Evolutionary conservation across 2,113 vertebrate genomes (phyloP).

Genomic region (Chlorodrepanis virens): DNA sequence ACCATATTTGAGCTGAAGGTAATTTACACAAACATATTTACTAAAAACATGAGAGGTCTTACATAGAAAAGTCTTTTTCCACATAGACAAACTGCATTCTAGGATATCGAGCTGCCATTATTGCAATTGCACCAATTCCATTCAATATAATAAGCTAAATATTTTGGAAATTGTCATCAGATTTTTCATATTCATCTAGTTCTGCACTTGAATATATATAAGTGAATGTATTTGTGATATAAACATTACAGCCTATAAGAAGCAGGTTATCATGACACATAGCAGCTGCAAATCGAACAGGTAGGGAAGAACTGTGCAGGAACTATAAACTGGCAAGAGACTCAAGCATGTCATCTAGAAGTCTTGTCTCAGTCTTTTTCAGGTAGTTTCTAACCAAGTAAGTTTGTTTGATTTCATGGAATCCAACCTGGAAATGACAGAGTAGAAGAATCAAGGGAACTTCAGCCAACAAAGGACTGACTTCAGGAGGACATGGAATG

Average conservation of each 20-base stretch:
- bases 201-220: neutral
- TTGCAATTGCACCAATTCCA: neutral
- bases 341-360: neutral
- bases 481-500: accelerated
- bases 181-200: neutral
- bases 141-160: neutral
- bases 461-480: neutral
- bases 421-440: neutral
- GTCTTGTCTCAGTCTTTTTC: neutral
- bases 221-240: neutral
- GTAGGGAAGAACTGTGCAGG: neutral
- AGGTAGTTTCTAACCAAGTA: neutral
- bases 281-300: neutral
- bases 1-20: neutral
- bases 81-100: neutral
- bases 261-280: neutral
- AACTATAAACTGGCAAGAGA: neutral
- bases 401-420: neutral
- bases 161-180: neutral
- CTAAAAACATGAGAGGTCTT: neutral
- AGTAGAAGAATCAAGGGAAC: neutral
- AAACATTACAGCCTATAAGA: neutral
- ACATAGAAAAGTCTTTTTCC: neutral
- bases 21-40: neutral
- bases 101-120: neutral